phyloP scores from a whole-genome alignment of 2,888 invertebrate species.

The Cotesia congregata region DNA sequence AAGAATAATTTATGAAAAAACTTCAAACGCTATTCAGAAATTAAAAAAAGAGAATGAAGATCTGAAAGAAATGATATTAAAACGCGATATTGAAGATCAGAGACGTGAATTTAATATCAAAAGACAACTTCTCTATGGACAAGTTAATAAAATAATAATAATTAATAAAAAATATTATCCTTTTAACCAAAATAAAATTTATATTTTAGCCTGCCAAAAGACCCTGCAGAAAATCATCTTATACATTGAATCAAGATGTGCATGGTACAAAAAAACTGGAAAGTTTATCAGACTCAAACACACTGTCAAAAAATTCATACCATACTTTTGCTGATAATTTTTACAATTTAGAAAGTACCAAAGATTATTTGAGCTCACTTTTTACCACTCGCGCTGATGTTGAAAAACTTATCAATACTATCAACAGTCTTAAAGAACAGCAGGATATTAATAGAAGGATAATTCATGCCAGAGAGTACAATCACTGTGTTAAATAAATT shows the following conservation, averaged over 20 bases:
- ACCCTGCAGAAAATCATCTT: background rate
- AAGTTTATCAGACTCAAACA: constrained; percentile 24
- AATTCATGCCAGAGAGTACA: constrained; percentile 19
- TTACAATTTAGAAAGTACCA: background rate
- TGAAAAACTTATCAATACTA: constrained; percentile 24
- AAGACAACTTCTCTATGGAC: constrained; percentile 44
- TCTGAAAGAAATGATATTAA: constrained; percentile 42
- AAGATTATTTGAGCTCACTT: constrained; percentile 3
- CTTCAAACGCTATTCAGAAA: constrained; percentile 35
- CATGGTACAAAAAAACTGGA: background rate
- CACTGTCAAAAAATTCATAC: constrained; percentile 9
- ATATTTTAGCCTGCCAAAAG: constrained; percentile 9
- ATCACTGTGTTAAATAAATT: background rate
- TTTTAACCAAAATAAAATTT: background rate
- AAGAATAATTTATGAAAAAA: constrained; percentile 40
- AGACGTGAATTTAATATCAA: constrained; percentile 44
- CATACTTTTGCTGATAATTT: background rate
- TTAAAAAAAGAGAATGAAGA: constrained; percentile 45
- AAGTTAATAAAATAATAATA: constrained; percentile 39
- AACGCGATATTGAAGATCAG: constrained; percentile 39
- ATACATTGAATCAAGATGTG: background rate
- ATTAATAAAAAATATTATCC: background rate
- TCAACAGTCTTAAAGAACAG: constrained; percentile 20
- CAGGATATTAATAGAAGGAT: constrained; percentile 10
- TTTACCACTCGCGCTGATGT: constrained; percentile 8